Percentiles rank a stretch among this genome's conserved stretches.
phyloP scores from a whole-genome alignment of 2,797 vertebrate genomes.

The Acanthiza pusilla region DNA sequence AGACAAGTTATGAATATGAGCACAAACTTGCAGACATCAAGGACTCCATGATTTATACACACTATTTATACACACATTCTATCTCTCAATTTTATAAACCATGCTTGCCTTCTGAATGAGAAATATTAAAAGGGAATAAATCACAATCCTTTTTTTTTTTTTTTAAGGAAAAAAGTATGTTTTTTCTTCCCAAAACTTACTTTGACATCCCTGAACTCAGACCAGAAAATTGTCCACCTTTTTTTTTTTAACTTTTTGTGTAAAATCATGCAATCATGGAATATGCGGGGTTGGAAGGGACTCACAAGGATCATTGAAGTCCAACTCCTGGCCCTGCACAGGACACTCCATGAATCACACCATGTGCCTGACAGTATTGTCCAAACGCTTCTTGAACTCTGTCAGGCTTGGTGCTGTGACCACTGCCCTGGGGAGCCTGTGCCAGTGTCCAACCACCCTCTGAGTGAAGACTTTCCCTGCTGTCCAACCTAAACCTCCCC shows the following conservation, averaged over 20 bases:
- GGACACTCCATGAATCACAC: neutral
- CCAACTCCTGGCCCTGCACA: neutral
- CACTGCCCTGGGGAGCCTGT: neutral
- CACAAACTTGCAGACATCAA: neutral
- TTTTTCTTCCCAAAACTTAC: neutral
- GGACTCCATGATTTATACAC: neutral
- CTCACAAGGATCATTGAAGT: neutral
- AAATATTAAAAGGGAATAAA: neutral
- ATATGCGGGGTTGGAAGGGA: neutral
- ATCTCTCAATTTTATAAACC: neutral
- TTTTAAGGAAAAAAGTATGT: too few relatives aligned
- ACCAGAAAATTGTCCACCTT: neutral
- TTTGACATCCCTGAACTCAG: neutral
- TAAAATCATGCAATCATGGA: neutral
- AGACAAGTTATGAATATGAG: neutral
- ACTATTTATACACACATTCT: too few relatives aligned
- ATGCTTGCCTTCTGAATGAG: neutral
- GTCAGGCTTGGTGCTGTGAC: neutral
- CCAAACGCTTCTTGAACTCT: neutral
- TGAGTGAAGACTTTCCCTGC: neutral
- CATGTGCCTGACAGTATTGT: neutral
- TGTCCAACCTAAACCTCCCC: neutral
- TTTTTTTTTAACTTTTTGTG: neutral
- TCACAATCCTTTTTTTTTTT: neutral
- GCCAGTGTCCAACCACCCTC: neutral